These are phyloP conservation scores for Clivina fossor DNA, from an alignment of 2,888 invertebrate genomes.

Conservation along the genomic window DNA sequence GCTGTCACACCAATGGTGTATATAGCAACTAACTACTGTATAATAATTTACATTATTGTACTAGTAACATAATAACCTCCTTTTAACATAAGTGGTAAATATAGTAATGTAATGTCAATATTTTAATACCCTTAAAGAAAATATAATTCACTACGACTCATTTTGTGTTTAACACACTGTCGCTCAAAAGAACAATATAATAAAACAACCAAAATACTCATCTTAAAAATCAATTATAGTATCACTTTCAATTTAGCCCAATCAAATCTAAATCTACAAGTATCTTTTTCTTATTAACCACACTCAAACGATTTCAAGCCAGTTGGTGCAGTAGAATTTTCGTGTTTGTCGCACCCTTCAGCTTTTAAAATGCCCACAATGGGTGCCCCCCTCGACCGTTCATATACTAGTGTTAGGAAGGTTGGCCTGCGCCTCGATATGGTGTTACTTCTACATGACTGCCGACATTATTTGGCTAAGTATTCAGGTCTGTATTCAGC, in stretches of 20 bases:
- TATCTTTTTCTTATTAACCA: conserved; percentile 10
- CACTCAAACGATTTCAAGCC: conserved; percentile 3
- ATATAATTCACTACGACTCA: too few species aligned
- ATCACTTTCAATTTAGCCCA: neutral
- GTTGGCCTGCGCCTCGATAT: conserved; percentile 28
- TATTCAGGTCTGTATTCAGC: conserved; percentile 47
- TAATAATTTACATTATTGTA: too few species aligned
- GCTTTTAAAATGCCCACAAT: neutral
- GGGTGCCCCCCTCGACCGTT: neutral
- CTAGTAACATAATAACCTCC: too few species aligned
- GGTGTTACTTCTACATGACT: conserved; percentile 50
- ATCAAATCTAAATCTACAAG: conserved; percentile 1
- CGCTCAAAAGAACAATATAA: too few species aligned
- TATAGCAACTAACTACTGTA: too few species aligned
- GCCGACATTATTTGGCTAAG: conserved; percentile 51
- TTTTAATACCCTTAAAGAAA: too few species aligned
- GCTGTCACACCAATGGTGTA: too few species aligned
- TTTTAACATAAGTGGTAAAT: too few species aligned
- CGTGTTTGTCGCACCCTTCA: neutral
- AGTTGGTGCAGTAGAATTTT: neutral
- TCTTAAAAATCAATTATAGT: conserved; percentile 13
- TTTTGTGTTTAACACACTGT: too few species aligned
- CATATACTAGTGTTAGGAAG: neutral
- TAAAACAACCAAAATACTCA: too few species aligned
- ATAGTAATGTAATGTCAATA: too few species aligned